These are phyloP conservation scores for rat (Rattus norvegicus) DNA, from an alignment of 2,113 vertebrate species.

Conservation along the genomic window DNA sequence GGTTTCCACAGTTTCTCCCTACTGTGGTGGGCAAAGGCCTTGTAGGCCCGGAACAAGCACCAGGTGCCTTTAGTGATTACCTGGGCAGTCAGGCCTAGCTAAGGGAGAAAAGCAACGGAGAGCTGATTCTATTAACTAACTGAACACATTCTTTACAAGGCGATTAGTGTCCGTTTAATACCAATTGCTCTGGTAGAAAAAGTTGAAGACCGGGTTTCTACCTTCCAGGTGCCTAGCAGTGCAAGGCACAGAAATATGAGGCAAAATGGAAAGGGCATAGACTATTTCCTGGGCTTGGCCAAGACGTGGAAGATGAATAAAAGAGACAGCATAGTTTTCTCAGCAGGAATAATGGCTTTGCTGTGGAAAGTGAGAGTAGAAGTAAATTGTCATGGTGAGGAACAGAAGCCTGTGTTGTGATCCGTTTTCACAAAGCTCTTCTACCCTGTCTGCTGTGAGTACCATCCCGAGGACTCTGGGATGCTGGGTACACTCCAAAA, in stretches of 20 bases:
- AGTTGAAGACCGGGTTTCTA: conserved; percentile 28
- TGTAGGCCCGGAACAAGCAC: background rate
- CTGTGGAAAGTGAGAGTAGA: background rate
- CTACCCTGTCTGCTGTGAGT: background rate
- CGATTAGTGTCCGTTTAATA: background rate
- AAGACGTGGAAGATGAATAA: background rate
- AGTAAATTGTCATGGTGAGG: background rate
- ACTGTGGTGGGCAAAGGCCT: background rate
- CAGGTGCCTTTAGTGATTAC: background rate
- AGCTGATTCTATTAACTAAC: background rate
- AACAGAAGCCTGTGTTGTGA: background rate
- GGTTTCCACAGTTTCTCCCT: background rate
- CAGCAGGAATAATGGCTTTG: background rate
- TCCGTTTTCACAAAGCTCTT: background rate
- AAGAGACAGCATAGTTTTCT: background rate
- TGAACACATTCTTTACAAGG: background rate
- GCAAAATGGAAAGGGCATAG: background rate
- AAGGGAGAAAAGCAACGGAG: background rate
- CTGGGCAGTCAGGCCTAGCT: background rate
- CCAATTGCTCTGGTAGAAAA: background rate
- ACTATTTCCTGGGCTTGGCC: background rate
- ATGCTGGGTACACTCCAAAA: background rate
- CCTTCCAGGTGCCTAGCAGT: background rate
- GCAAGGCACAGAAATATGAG: background rate
- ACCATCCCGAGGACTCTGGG: background rate